phyloP scores from a whole-genome alignment of 2,113 vertebrate genomes.

The Equus przewalskii region DNA sequence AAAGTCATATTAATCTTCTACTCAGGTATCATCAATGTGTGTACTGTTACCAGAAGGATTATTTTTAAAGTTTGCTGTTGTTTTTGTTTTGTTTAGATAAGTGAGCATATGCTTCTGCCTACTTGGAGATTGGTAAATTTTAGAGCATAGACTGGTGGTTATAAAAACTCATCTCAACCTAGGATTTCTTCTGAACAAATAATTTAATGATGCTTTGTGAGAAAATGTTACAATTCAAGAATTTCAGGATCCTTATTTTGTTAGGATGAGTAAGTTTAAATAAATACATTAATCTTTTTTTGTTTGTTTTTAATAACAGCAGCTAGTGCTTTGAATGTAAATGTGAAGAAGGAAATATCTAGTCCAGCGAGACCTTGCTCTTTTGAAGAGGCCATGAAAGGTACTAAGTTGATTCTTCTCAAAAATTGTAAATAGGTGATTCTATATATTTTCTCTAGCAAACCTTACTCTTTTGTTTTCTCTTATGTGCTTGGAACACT shows the following conservation, averaged over 20 bases:
- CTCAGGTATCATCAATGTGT: not conserved
- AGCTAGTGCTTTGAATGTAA: constrained; percentile 91
- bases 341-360: constrained; percentile 96
- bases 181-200: constrained; percentile 59
- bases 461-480: constrained; percentile 52
- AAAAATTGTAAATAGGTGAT: constrained; percentile 74
- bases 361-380: constrained; percentile 95
- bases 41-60: not conserved
- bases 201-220: constrained; percentile 37
- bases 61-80: not conserved
- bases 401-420: constrained; percentile 89
- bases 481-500: not conserved
- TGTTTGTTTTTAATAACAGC: constrained; percentile 83
- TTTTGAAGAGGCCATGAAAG: constrained; percentile 97
- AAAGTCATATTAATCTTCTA: not conserved
- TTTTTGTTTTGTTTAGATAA: constrained; percentile 45
- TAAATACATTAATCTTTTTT: constrained; percentile 61
- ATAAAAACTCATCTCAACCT: constrained; percentile 1
- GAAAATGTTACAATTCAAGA: constrained; percentile 48
- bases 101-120: not conserved
- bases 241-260: constrained; percentile 53
- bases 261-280: constrained; percentile 53
- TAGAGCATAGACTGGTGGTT: not conserved
- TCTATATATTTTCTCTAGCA: constrained; percentile 64
- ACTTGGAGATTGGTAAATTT: not conserved